Evolutionary conservation across 2,797 vertebrate genomes (phyloP), one percentile per base, ranked within the genome.

Genomic region (Sebastes ruberrimus): DNA sequence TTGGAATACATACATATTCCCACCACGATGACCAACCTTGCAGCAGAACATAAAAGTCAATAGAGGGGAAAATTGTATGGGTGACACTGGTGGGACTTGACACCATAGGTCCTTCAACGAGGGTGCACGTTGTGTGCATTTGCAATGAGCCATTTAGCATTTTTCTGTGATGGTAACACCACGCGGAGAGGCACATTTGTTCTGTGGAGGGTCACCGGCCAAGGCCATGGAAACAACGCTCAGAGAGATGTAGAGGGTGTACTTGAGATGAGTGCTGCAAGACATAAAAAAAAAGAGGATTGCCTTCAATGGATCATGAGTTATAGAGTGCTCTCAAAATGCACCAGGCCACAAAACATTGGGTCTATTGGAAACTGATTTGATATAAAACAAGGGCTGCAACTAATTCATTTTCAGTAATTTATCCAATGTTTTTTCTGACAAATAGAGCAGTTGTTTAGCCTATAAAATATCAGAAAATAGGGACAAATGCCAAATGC

Each of bases 11-110:
- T 91, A 82, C 79, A 86, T 88, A 86, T 86, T 80, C 85, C 78
- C 60, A 63, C 30, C 78, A 84, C 66, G 35, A 89, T 76, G 82
- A 75, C 81, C 88, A 93, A 90, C 93, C 89, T 92, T 90, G 86
- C 81, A 76, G 83, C 16, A 60, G 30, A 90, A 86, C 88, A 92
- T 91, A 89, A 90, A 92, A 93, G 92, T 91, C 93, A 92, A 92
- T 82, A 83, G 92, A 92, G 88, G 86, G 71, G 90, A 86, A 93
- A 93, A 93, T 91, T 88, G 87, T 86, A 80, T 53, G 82, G 89
- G 76, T 89, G 89, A 92, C 84, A 89, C 78, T 70, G 83, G 87
- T 77, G 76, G 81, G 80, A 92, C 89, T 88, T 92, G 92, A 94
- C 93, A 89, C 81, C 38, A 6, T 78, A 83, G 90, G 90, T 88